Evolutionary conservation across 2,888 invertebrate species (phyloP), one percentile per base, ranked within the genome.

Genomic region (Melanostoma mellinum): DNA sequence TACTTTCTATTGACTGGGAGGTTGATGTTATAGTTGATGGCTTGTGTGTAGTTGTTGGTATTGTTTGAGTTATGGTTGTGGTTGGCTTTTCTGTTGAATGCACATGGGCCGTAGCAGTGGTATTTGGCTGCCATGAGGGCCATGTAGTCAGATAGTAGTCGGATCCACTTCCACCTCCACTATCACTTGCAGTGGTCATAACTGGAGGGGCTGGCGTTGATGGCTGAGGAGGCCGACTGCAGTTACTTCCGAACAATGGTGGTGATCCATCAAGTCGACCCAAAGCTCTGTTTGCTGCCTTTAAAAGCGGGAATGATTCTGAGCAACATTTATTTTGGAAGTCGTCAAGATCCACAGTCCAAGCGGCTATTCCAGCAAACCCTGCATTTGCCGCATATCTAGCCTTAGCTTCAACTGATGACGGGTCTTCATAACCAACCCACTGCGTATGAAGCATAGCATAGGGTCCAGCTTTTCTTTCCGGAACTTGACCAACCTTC

Each of bases 291-390:
- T 96, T 96, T 2, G 97, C 94, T 1, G 95, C 94, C 50, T 94
- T 93, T 8, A 97, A 92, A 52, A 97, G 90, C 0, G 97, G 96
- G 86, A 94, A 97, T 0, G 96, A 92, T 88, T 96, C 97, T 3
- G 92, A 92, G 88, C 97, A 97, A 89, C 97, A 98, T 1, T 94
- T 93, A 90, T 97, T 97, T 86, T 93, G 94, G 89, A 96, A 97
- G 89, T 98, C 97, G 87, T 97, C 97, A 86, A 97, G 90, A 89
- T 97, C 97, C 2, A 97, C 93, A 0, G 97, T 97, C 97, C 97
- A 97, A 0, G 96, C 96, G 53, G 96, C 95, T 6, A 96, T 94
- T 3, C 97, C 97, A 0, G 96, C 97, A 78, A 95, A 94, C 0
- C 95, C 95, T 88, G 94, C 93, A 4, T 93, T 92, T 77, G 94